phyloP scores from a whole-genome alignment of 2,888 invertebrate genomes.

The Cosmorhoe ocellata region DNA sequence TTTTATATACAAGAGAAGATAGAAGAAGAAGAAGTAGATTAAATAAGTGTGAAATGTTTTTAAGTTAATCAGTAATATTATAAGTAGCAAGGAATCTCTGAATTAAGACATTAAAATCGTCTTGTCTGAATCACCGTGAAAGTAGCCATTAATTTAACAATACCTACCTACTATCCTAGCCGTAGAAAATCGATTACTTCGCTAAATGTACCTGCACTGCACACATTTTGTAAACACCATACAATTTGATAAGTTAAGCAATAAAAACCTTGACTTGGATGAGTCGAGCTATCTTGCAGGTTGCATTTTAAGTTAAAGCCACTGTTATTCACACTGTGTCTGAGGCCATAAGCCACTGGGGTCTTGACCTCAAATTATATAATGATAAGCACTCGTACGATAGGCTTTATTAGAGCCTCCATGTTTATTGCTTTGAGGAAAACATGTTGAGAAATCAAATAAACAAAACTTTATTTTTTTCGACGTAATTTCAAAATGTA shows the following conservation, averaged over 20 bases:
- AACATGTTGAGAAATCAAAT: no score
- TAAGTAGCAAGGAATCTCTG: no score
- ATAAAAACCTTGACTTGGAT: conserved; percentile 27
- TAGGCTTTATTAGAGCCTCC: background rate
- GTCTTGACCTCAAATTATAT: conserved; percentile 32
- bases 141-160: conserved; percentile 1
- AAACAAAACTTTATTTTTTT: no score
- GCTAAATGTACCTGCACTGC: background rate
- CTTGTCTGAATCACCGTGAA: conserved; percentile 6
- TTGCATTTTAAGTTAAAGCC: conserved; percentile 20
- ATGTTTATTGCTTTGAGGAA: background rate
- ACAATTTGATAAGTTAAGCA: conserved; percentile 22
- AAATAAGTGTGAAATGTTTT: no score
- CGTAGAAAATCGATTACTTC: conserved; percentile 3
- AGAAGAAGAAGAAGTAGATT: no score
- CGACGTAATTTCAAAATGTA: background rate
- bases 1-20: no score
- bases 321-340: conserved; percentile 7
- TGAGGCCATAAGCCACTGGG: conserved; percentile 29
- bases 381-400: conserved; percentile 11
- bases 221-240: conserved; percentile 12
- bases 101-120: no score
- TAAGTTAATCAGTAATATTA: no score
- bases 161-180: background rate
- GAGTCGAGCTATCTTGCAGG: conserved; percentile 31